Evolutionary conservation across 2,113 vertebrate genomes (phyloP).

Genomic region (Platichthys stellatus): DNA sequence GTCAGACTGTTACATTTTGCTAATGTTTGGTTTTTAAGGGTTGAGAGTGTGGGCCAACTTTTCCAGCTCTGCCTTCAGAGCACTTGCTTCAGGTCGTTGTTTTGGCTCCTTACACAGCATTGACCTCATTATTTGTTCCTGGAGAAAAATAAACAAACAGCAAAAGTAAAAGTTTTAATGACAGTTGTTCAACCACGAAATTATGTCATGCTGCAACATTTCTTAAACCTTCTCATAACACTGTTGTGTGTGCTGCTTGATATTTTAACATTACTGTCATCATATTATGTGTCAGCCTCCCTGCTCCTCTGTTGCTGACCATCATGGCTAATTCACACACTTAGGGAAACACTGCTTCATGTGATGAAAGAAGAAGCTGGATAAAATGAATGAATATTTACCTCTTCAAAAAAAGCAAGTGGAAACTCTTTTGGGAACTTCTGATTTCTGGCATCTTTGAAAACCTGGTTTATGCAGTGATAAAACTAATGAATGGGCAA

Average conservation of each 20-base stretch:
- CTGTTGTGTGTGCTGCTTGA: not conserved
- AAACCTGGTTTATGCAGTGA: slow-evolving; percentile 56
- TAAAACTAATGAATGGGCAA: not conserved
- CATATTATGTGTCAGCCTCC: no score
- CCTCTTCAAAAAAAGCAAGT: slow-evolving; percentile 57
- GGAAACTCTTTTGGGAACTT: slow-evolving; percentile 61
- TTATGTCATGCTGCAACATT: not conserved
- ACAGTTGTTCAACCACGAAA: not conserved
- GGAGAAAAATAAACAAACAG: slow-evolving; percentile 12
- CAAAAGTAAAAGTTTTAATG: no score
- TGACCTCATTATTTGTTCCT: slow-evolving; percentile 60
- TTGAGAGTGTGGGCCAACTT: rapidly evolving
- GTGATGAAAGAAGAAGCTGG: no score
- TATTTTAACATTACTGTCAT: not conserved
- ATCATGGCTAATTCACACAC: no score
- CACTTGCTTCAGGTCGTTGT: slow-evolving; percentile 61
- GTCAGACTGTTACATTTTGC: slow-evolving; percentile 42
- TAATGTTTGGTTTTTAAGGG: not conserved
- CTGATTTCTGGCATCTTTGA: not conserved
- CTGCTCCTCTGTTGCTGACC: no score
- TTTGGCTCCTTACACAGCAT: slow-evolving; percentile 66
- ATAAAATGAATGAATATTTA: slow-evolving; percentile 27
- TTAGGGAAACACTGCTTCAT: no score
- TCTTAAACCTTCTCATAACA: not conserved
- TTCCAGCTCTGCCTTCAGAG: slow-evolving; percentile 31